phyloP scores from a whole-genome alignment of 2,797 vertebrate species.

The Champsocephalus gunnari region DNA sequence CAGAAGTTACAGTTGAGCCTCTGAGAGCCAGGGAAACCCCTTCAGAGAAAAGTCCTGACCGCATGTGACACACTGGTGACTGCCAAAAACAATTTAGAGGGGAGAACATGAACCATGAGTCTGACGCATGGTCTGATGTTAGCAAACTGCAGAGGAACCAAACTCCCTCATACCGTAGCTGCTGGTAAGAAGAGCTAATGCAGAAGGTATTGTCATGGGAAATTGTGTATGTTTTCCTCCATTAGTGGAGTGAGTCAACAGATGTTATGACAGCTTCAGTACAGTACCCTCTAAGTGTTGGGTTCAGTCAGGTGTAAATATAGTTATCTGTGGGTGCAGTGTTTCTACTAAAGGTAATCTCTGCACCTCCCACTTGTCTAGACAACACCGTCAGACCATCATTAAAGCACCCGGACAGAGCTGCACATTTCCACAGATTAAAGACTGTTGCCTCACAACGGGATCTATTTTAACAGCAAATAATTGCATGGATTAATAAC shows the following conservation, averaged over 20 bases:
- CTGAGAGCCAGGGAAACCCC: conserved; percentile 44
- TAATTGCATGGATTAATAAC: conserved; percentile 25
- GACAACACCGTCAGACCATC: conserved; percentile 43
- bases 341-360: conserved; percentile 3
- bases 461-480: conserved; percentile 6
- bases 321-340: conserved; percentile 34
- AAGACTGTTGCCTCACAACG: conserved; percentile 8
- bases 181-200: conserved; percentile 6
- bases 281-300: conserved; percentile 27
- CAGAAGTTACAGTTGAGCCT: conserved; percentile 33
- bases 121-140: too few species aligned
- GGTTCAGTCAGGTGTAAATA: conserved; percentile 34
- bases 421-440: conserved; percentile 19
- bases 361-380: conserved; percentile 55
- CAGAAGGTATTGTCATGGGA: conserved; percentile 6
- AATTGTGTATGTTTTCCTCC: conserved; percentile 5
- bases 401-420: conserved; percentile 17
- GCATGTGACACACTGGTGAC: conserved; percentile 40
- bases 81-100: conserved; percentile 43
- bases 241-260: conserved; percentile 25
- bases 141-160: background rate
- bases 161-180: conserved; percentile 18
- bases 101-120: conserved; percentile 5
- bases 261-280: conserved; percentile 9
- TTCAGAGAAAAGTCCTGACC: conserved; percentile 19